Evolutionary conservation across 2,797 vertebrate species (phyloP), one percentile per base, ranked within the genome.

Genomic region (Microhierax caerulescens): DNA sequence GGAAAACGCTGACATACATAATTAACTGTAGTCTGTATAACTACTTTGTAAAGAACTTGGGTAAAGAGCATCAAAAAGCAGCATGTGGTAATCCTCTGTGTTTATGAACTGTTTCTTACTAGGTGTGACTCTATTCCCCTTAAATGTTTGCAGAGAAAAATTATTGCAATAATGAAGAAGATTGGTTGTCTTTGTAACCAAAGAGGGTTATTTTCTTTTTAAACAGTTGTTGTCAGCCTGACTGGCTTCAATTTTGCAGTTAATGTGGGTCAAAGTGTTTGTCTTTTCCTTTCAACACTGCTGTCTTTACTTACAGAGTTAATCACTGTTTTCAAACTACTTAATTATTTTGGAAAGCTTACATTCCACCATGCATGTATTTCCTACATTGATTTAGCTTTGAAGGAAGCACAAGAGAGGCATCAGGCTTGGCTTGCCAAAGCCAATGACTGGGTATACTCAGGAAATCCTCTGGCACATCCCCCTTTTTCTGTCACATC

Each of bases 291-390:
- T 90, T 94, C 84, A 89, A 54, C 6, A 20, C 28, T 79, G 23
- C 16, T 93, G 72, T 84, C 79, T 85, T 89, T 90, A 78, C 88
- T 95, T 94, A 92, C 65, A 69, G 68, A 56, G 69, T 84, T 93
- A 91, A 93, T 86, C 61, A 59, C 45, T 64, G 69, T 84, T 93
- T 96, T 95, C 47, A 70, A 85, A 50, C 36, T 64, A 34, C 64
- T 65, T 90, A 78, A 80, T 94, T 95, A 63, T 63, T 90, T 91
- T 87, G 41, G 61, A 84, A 94, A 76, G 45, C 27, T 93, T 64
- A 28, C 45, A 72, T 67, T 91, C 50, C 64, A 43, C n/a, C n/a
- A 45, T 18, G 39, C 47, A 45, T 59, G 3, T 72, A 70, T 85
- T 94, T 94, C 47, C 36, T 61, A 23, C 0, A 0, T 15, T 90